Conservation (phyloP, 37 sponge, comb jelly and placozoan genomes). For the Cliona cf. orientalis region DNA sequence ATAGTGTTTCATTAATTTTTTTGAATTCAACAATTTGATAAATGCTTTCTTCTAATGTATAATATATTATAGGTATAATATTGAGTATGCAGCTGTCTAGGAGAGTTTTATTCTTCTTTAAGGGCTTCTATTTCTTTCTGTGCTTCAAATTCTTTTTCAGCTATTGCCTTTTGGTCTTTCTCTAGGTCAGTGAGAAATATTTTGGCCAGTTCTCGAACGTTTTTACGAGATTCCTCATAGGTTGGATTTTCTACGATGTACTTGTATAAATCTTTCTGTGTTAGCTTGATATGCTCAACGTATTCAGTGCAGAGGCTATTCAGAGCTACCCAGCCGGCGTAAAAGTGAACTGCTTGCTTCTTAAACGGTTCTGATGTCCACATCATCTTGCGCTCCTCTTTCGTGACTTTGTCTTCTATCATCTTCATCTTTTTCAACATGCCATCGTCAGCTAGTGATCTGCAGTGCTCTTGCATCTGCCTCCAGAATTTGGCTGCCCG, state of each 20-base stretch:
- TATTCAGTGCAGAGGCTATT: conserved; percentile 19
- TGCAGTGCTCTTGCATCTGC: conserved; percentile 37
- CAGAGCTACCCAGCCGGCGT: conserved; percentile 43
- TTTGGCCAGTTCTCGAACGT: conserved; percentile 20
- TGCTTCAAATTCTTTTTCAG: conserved; percentile 19
- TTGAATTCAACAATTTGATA: too few relatives aligned
- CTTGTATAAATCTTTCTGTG: conserved; percentile 23
- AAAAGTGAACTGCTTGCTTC: conserved; percentile 19
- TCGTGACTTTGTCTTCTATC: neutral
- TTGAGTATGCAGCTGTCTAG: too few relatives aligned
- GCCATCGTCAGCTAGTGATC: neutral
- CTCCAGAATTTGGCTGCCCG: conserved; percentile 40
- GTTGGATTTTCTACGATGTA: conserved; percentile 29
- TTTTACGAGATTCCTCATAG: neutral
- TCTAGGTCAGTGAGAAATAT: conserved; percentile 7
- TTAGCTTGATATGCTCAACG: conserved; percentile 26
- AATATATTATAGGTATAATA: too few relatives aligned
- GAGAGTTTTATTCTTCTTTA: neutral
- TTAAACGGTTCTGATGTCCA: conserved; percentile 37
- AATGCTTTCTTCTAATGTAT: too few relatives aligned
- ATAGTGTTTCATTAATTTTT: too few relatives aligned
- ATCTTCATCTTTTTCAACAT: conserved; percentile 5
- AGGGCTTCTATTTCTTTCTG: conserved; percentile 8
- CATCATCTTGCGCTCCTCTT: conserved; percentile 9
- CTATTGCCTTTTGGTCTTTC: conserved; percentile 16